Evolutionary conservation across 2,113 vertebrate species (phyloP).

Genomic region (Atlantisia rogersi): DNA sequence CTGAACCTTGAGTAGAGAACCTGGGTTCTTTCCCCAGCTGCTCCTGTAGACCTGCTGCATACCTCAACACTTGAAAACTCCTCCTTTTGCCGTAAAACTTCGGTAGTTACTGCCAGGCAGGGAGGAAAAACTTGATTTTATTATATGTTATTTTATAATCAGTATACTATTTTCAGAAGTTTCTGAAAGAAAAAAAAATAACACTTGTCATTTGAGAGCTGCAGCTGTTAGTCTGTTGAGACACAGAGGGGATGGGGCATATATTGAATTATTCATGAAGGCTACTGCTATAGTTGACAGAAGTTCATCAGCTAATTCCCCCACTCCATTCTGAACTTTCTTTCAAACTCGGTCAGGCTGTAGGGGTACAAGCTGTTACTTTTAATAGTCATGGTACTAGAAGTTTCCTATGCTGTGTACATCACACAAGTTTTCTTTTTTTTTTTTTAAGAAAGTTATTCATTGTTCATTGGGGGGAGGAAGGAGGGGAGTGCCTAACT

Average conservation of each 20-base stretch:
- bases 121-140: not conserved
- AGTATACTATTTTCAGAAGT: conserved; percentile 36
- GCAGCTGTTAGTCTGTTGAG: conserved; percentile 62
- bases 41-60: not conserved
- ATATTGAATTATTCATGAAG: conserved; percentile 63
- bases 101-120: not conserved
- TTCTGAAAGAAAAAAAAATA: conserved; percentile 36
- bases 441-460: not conserved
- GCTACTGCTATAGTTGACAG: conserved; percentile 44
- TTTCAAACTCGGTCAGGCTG: not conserved
- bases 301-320: conserved; percentile 62
- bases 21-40: not conserved
- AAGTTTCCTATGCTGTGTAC: not conserved
- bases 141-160: conserved; percentile 47
- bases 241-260: conserved; percentile 23
- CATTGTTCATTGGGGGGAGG: not conserved
- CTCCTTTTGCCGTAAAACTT: not conserved
- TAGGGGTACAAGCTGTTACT: conserved; percentile 36
- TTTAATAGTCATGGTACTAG: not conserved
- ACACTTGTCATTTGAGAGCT: conserved; percentile 58
- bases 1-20: not conserved
- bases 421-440: not conserved
- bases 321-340: conserved; percentile 37
- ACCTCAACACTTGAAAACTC: not conserved
- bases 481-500: not conserved